Conservation (phyloP, 2,888 invertebrate species). For the Hypsopygia costalis region DNA sequence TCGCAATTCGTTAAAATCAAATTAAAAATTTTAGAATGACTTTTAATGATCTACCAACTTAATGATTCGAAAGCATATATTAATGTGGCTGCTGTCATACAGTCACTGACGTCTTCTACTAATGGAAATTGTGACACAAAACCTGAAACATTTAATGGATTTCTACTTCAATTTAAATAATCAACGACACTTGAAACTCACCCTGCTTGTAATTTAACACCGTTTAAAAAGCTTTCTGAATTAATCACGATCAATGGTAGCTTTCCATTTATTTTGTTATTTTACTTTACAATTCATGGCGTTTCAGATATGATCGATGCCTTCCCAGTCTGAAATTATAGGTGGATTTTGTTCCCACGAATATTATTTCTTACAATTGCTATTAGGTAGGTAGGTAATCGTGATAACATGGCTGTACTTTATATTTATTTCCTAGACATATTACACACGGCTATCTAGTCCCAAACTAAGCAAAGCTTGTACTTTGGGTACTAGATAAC, state of each 20-base stretch:
- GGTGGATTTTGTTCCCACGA: not conserved
- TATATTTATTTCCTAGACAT: no score
- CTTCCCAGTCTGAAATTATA: not conserved
- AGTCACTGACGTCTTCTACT: not conserved
- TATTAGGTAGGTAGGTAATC: no score
- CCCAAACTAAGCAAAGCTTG: no score
- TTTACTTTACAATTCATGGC: conserved; percentile 12
- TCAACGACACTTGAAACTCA: conserved; percentile 27
- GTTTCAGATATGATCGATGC: not conserved
- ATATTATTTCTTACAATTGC: not conserved
- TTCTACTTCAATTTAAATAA: conserved; percentile 22
- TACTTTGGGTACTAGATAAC: no score
- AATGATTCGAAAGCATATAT: no score
- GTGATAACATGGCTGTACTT: no score
- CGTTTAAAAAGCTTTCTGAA: conserved; percentile 26
- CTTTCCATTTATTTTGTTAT: conserved; percentile 11
- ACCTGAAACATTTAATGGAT: conserved; percentile 16
- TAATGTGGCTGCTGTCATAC: not conserved
- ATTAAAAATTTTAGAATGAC: no score
- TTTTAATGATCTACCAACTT: no score
- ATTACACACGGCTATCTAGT: no score
- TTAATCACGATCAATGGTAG: conserved; percentile 14
- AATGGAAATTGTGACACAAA: not conserved
- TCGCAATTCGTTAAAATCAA: no score
- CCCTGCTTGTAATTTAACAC: conserved; percentile 27